These are phyloP conservation scores for Linurgus olivaceus DNA, from an alignment of 2,797 vertebrate genomes.

Conservation along the genomic window DNA sequence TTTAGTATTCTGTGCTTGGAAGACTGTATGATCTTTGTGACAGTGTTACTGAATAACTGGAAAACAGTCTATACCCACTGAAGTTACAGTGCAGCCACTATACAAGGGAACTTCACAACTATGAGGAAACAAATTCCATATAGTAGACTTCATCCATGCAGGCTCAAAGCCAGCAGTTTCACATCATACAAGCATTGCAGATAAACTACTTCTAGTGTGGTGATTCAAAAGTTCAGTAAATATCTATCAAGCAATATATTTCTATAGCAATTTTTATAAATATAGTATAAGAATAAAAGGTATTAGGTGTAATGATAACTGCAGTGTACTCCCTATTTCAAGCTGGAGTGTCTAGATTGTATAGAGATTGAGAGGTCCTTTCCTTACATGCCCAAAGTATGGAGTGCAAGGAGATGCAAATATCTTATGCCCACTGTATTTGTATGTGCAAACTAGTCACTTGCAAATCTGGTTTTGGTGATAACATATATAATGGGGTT, in stretches of 20 bases:
- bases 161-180: background rate
- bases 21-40: background rate
- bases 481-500: fast-evolving
- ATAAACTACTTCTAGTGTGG: background rate
- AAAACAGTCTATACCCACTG: background rate
- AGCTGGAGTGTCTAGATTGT: background rate
- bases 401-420: background rate
- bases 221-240: background rate
- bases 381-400: background rate
- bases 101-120: background rate
- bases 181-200: background rate
- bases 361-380: background rate
- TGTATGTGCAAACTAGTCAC: background rate
- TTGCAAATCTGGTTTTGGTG: background rate
- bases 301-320: background rate
- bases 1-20: background rate
- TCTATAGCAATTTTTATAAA: background rate
- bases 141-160: background rate
- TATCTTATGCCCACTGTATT: background rate
- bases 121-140: background rate
- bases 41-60: background rate
- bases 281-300: background rate
- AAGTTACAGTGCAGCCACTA: background rate
- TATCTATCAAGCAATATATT: background rate
- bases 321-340: background rate